Evolutionary conservation across 2,888 invertebrate species (phyloP), one percentile per base, ranked within the genome.

Genomic region (Pseudanteris insignis): DNA sequence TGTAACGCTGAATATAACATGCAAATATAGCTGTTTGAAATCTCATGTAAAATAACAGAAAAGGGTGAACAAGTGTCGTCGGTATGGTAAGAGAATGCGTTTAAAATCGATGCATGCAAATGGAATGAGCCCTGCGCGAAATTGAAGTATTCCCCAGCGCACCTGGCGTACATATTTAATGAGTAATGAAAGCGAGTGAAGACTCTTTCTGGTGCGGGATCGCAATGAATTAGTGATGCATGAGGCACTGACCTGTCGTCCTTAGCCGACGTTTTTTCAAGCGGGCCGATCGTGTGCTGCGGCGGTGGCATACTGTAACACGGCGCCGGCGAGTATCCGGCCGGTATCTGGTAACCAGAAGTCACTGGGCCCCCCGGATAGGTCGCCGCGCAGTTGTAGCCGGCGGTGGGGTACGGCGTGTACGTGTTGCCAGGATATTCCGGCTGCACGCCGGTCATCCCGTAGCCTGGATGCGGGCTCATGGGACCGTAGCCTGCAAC

Each of bases 301-400:
- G 88, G 89, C 60, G 88, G 92, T 58, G 92, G 92, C 92, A 93
- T 92, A 75, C 91, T 91, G 82, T 92, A 92, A 75, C 92, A 92
- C 36, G 89, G 87, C 43, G 84, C 83, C 43, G 90, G 89, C 43
- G 89, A 88, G 80, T 90, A 90, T 59, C 85, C 86, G 60, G 84
- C 84, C 46, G 89, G 88, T 34, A 88, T 76, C 78, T 83, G 88
- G 80, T 88, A 88, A 63, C 81, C 83, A 66, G 81, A 84, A 66
- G 84, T 85, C 60, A 81, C 85, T 54, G 82, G 81, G 53, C 81
- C 80, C 65, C 73, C 84, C 62, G 81, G 83, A 70, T 83, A 83
- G 60, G 73, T 75, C 54, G 81, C 81, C 21, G 81, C 81, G 70
- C 83, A 83, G 43, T 83, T 82, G 79, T 86, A 86, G 59, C 82